Conservation (phyloP, 2,113 vertebrate species). For the Pseudolaguvia tuberculata region DNA sequence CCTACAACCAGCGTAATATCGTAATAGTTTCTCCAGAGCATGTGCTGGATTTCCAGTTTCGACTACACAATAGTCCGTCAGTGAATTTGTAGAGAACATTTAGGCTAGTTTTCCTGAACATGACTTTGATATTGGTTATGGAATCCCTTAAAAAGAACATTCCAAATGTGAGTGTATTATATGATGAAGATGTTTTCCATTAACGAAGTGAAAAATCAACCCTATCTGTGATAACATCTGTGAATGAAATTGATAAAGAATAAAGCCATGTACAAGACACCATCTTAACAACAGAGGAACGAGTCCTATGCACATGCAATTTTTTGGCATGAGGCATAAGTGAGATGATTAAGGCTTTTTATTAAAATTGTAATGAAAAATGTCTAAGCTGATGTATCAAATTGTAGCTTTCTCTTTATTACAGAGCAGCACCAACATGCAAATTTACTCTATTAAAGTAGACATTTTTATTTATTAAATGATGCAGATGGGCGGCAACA, state of each 20-base stretch:
- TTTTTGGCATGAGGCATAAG: neutral
- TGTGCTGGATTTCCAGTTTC: slow-evolving; percentile 3
- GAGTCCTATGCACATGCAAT: neutral
- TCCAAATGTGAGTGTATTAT: slow-evolving; percentile 22
- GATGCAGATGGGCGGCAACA: too few species aligned
- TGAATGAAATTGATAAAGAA: slow-evolving; percentile 42
- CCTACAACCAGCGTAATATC: neutral
- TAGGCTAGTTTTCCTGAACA: neutral
- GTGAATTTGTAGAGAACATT: slow-evolving; percentile 26
- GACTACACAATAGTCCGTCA: slow-evolving; percentile 11
- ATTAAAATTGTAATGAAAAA: too few species aligned
- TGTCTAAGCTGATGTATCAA: too few species aligned
- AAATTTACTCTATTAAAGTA: too few species aligned
- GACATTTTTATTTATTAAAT: too few species aligned
- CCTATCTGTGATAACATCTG: slow-evolving; percentile 51
- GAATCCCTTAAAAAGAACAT: slow-evolving; percentile 2
- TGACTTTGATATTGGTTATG: neutral
- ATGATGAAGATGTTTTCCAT: slow-evolving; percentile 1
- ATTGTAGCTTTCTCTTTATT: too few species aligned
- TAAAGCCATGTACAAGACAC: slow-evolving; percentile 17
- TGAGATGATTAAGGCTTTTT: too few species aligned
- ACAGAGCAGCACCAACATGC: too few species aligned
- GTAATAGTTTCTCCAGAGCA: neutral
- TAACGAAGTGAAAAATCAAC: slow-evolving; percentile 41
- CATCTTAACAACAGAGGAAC: neutral